Base-by-base conservation (phyloP, 2,888 invertebrate genomes). In the Drosophila peninsularis region DNA sequence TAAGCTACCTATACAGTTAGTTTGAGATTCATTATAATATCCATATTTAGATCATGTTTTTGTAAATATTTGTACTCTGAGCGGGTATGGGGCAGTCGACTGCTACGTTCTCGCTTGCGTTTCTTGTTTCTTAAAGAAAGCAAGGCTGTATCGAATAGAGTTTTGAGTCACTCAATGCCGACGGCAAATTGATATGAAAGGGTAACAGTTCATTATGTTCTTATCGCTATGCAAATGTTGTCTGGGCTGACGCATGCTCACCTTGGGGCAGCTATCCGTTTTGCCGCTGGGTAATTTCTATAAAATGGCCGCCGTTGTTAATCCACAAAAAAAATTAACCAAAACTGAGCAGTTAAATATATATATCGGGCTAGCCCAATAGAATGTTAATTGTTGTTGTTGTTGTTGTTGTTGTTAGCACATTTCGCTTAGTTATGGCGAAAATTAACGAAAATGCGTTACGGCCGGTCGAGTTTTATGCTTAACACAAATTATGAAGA, bases 241-340 rank as follows among this genome's bases (percentile, higher is more conserved):
- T 24, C 14, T 9, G 9, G 14, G 44, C 42, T 5, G 17, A 30
- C 30, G 47, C 11, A 19, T 49, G 34, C 70, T 85, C 68, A 90
- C 91, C 83, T 85, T 75, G 68, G 85, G 82, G 88, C 77, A 86
- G 90, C 79, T 88, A 90, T 88, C 91, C 91, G 91, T 90, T 90
- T 82, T 89, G 89, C 89, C 91, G 90, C 82, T 80, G 90, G 83
- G 75, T 77, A 27, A 71, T 71, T 68, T 44, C 24, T 77, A 60
- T 60, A 73, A 75, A 88, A 78, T 78, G 82, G 82, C 86, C 70
- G 79, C 69, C 84, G 79, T 80, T 56, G 71, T 70, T 77, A 77
- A 85, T 85, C 70, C 82, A 66, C 2, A 27, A 24, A 62, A 41
- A 13, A 34, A 19, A 42, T 10, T 13, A 42, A 36, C 24, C 21